Evolutionary conservation across 2,888 invertebrate species (phyloP), one percentile per base, ranked within the genome.

Genomic region (Sarcophaga rosellei): DNA sequence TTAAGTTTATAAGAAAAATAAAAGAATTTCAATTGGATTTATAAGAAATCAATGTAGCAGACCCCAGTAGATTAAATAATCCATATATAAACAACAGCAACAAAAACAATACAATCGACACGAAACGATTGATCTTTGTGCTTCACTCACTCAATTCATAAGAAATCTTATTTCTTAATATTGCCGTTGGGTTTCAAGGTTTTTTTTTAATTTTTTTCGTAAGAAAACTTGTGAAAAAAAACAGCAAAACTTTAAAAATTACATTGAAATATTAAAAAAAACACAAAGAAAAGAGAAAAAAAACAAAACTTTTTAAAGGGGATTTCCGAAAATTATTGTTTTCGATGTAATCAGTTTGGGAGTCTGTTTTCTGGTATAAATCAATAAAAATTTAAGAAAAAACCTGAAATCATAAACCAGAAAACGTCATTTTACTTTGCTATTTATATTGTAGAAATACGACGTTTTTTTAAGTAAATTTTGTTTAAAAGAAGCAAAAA

Each of bases 101-200:
- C 35, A 35, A 35, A 0, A 35, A 35, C 35, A 35, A 35, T 35
- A 35, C 35, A 35, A 35, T 35, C 35, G 10, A 35, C 8, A 35
- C 2, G 35, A n/a, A 66, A 44, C 17, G n/a, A 66, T 66, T 66
- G 44, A 66, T 66, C 35, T 66, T 44, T 66, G 44, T 44, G 44
- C n/a, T 65, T 35, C 4, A 15, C 35, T 35, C 23, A 53, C 35
- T 35, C 23, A 53, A 53, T 66, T 66, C 35, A 17, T 44, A 68
- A 47, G 68, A 68, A 68, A 45, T 68, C 68, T 45, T 21, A 45
- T 45, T 53, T 53, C 17, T 53, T 68, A 47, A 68, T 45, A 68
- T 11, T 68, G 45, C 68, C 68, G 20, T 15, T 12, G 45, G 68
- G 68, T 47, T 45, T 68, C 68, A 68, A 68, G 68, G 68, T 68